Percentiles rank a stretch among this genome's conserved stretches.
These are phyloP conservation scores for Caenorhabditis wallacei DNA, from an alignment of 2,888 invertebrate genomes.

Conservation along the genomic window DNA sequence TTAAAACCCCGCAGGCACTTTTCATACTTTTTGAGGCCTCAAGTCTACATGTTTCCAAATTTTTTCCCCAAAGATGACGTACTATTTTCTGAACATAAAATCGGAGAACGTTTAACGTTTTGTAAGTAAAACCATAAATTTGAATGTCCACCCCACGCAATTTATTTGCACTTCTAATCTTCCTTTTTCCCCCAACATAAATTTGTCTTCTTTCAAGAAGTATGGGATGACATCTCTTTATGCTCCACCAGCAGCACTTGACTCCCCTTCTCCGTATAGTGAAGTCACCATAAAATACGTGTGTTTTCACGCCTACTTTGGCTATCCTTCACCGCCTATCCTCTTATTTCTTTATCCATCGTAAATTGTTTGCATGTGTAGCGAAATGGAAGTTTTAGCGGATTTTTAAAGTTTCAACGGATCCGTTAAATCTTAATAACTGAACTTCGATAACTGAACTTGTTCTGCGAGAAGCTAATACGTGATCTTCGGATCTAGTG, in stretches of 20 bases:
- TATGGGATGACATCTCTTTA: background rate
- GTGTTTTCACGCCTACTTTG: conserved; percentile 40
- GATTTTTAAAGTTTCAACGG: background rate
- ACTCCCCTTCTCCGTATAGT: conserved; percentile 16
- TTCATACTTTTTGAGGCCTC: conserved; percentile 2
- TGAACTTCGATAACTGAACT: no score
- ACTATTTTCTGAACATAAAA: background rate
- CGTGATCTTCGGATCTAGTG: no score
- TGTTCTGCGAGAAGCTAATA: no score
- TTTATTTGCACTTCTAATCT: conserved; percentile 36
- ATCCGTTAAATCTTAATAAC: background rate
- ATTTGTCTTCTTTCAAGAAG: background rate
- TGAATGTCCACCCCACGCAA: conserved; percentile 22
- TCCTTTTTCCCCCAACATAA: conserved; percentile 5
- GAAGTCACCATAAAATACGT: conserved; percentile 38
- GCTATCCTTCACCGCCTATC: background rate
- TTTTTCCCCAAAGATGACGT: conserved; percentile 3
- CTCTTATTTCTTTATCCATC: conserved; percentile 21
- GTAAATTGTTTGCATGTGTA: conserved; percentile 23
- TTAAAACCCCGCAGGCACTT: background rate
- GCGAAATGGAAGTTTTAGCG: background rate
- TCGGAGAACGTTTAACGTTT: background rate
- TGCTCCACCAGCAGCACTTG: conserved; percentile 13
- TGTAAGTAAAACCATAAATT: no score
- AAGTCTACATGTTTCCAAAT: background rate